phyloP scores from a whole-genome alignment of 2,113 vertebrate genomes.

The Lagopus leucura region DNA sequence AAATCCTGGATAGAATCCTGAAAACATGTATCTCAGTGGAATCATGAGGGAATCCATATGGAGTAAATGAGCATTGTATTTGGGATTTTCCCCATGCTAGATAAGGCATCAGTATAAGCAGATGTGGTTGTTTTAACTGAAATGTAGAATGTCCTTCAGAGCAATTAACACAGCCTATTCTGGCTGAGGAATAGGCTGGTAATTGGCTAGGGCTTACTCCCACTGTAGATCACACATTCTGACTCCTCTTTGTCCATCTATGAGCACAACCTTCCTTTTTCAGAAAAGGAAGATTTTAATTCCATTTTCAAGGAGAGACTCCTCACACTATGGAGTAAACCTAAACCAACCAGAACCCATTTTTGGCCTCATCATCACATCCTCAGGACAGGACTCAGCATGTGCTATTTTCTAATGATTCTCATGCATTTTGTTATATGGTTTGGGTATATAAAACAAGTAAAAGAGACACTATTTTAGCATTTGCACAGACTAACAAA shows the following conservation, averaged over 20 bases:
- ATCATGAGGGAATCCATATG: background rate
- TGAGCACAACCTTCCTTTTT: background rate
- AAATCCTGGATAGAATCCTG: background rate
- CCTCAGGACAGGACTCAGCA: background rate
- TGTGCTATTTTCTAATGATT: background rate
- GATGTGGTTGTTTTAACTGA: background rate
- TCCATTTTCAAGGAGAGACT: background rate
- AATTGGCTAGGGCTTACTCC: background rate
- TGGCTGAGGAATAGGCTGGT: background rate
- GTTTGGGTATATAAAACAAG: background rate
- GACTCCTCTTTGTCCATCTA: background rate
- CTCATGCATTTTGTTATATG: background rate
- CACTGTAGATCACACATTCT: background rate
- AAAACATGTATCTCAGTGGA: background rate
- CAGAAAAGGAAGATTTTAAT: background rate
- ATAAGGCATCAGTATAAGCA: background rate
- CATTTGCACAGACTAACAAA: background rate
- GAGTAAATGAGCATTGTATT: background rate
- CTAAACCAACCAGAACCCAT: background rate
- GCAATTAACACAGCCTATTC: background rate
- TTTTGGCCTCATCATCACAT: background rate
- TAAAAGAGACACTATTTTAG: background rate
- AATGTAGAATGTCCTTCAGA: background rate
- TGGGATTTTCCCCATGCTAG: background rate
- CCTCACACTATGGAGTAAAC: background rate